A percentile compares a stretch with the other conserved stretches of the same genome.
Evolutionary conservation across 1,140 invertebrate species (phyloP).

Genomic region (Bemisia tabaci): DNA sequence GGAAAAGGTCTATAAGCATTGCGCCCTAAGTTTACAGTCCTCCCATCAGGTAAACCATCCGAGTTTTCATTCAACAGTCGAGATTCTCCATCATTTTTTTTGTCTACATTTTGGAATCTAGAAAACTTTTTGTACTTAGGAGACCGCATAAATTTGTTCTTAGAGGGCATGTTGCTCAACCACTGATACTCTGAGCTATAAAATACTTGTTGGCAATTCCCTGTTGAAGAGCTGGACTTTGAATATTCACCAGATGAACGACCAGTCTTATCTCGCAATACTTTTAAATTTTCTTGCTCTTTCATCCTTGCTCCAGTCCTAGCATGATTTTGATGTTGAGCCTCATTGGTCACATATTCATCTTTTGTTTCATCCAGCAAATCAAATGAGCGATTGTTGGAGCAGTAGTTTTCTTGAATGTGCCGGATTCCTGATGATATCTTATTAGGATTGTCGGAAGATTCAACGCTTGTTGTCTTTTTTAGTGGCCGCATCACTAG

Average conservation of each 20-base stretch:
- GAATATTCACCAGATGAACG: background rate
- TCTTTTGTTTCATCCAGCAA: background rate
- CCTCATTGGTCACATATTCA: background rate
- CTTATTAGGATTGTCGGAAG: conserved; percentile 30
- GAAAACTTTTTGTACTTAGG: background rate
- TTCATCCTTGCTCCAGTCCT: background rate
- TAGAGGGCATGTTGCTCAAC: background rate
- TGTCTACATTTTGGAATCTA: background rate
- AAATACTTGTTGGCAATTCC: background rate
- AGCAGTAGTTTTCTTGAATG: conserved; percentile 31
- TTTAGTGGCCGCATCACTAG: conserved; percentile 18
- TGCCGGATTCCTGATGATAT: conserved; percentile 33
- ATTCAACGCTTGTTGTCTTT: conserved; percentile 33
- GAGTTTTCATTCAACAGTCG: background rate
- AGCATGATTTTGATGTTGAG: background rate
- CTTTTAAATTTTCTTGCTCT: no score
- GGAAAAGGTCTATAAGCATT: background rate
- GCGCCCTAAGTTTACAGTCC: conserved; percentile 27
- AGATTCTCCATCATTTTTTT: background rate
- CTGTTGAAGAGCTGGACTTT: background rate
- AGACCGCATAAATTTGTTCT: background rate
- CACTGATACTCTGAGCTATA: background rate
- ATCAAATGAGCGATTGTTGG: background rate
- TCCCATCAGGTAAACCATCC: conserved; percentile 26
- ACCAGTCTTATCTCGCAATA: background rate